Base-by-base conservation (phyloP, 2,888 invertebrate species). In the Caenorhabditis macrosperma region DNA sequence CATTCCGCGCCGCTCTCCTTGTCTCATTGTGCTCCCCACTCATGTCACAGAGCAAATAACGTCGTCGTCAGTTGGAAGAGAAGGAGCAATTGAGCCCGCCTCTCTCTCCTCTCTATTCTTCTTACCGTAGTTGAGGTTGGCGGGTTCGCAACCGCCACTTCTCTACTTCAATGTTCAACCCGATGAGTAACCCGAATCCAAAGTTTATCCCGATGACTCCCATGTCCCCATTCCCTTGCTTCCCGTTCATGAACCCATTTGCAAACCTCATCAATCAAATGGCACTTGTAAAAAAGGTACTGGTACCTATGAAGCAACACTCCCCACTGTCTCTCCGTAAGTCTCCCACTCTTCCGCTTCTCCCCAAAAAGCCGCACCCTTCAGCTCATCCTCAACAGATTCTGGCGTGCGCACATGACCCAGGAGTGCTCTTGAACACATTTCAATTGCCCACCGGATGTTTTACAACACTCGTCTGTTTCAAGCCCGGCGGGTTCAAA, bases 391-490 rank as follows among this genome's bases (percentile, higher is more conserved):
- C 78, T 24, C 66, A 78, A 59, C 71, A 78, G 61, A 78, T 78
- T 44, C 28, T 78, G 33, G 63, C 71, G 28, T 71, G 66, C 61
- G 78, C 78, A 28, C 50, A 52, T 48, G 64, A 78, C 22, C 64
- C 66, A 24, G 78, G 78, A 66, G 71, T 78, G 59, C 68, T 78
- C 71, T 66, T 78, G 54, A 78, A 78, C 63, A 71, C 68, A 54
- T 59, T 78, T 67, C 78, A 78, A 60, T 78, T 71, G 52, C 78
- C 78, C 12, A 71, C 69, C 71, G 78, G 78, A 71, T 78, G 78
- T 35, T 71, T 78, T 60, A 78, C 78, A 28, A 66, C 78, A 33
- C 66, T 78, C 15, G 54, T 78, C 10, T 78, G 78, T 71, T 59
- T 78, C 64, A 71, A 78, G 48, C 71, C 71, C 28, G 78, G 57